Evolutionary conservation across 2,797 vertebrate genomes (phyloP), one percentile per base, ranked within the genome.

Genomic region (Gobio occitaniae): DNA sequence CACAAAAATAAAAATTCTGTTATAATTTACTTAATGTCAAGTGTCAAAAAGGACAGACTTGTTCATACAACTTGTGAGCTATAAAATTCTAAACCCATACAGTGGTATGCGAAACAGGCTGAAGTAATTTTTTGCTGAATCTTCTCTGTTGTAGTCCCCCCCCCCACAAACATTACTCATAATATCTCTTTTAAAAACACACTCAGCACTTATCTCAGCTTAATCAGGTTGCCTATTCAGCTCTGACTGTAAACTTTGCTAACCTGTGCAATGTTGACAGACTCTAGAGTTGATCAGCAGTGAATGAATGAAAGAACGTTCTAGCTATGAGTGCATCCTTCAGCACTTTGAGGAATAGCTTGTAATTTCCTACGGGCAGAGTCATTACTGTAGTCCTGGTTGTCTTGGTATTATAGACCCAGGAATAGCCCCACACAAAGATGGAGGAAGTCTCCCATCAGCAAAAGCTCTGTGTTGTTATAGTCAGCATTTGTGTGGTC

Each of bases 341-440:
- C n/a, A 84, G 74, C 82, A 78, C 74, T 84, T 84, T 78, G 74
- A 84, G 63, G 36, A 84, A 84, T 59, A 52, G 65, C 82, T 78
- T 70, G 63, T 84, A 68, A 59, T 84, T 84, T 78, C 74, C 72
- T 84, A 13, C 10, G 74, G 74, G 52, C 50, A 78, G 63, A 84
- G 48, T 78, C 82, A 70, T 84, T 78, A 78, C 29, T 54, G 74
- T 32, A n/a, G 48, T 59, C 25, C 38, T 78, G 74, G 52, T 29
- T 78, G n/a, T 69, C 50, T 48, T 50, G 38, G 65, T 19, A 78
- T 84, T 47, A 78, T 70, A 69, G n/a, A 78, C 17, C 82, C 74
- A 84, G 36, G 74, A 84, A 78, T 78, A 84, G 50, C 74, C 63
- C 50, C 50, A 68, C 25, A 78, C n/a, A 65, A 36, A 44, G 38